Conservation (phyloP, 2,797 vertebrate species). For the Girardinus metallicus region DNA sequence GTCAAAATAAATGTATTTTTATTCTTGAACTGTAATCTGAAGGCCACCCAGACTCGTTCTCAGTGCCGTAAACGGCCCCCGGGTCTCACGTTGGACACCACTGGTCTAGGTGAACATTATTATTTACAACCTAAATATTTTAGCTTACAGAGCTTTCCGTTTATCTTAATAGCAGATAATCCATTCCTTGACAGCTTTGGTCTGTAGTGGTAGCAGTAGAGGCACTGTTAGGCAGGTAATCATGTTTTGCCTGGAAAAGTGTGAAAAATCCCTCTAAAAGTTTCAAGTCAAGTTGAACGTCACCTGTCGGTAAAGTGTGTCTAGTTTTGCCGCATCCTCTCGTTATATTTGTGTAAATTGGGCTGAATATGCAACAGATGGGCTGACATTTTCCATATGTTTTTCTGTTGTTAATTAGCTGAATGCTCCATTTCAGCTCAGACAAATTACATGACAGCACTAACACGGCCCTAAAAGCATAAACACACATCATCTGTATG, state of each 20-base stretch:
- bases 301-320: background rate
- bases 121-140: background rate
- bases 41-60: too few relatives aligned
- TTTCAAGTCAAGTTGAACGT: background rate
- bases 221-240: background rate
- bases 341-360: slow-evolving; percentile 11
- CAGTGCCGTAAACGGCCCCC: too few relatives aligned
- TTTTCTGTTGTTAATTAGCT: slow-evolving; percentile 12
- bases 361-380: background rate
- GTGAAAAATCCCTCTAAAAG: background rate
- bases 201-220: background rate
- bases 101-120: too few relatives aligned
- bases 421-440: slow-evolving; percentile 11
- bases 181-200: background rate
- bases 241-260: background rate
- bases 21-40: too few relatives aligned
- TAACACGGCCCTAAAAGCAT: background rate
- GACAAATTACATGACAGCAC: slow-evolving; percentile 1
- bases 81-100: too few relatives aligned
- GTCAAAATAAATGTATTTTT: too few relatives aligned
- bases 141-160: background rate
- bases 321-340: background rate
- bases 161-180: background rate
- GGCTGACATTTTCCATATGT: background rate
- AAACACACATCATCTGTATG: slow-evolving; percentile 9